Conservation (phyloP, 2,888 invertebrate genomes). For the Allolobophora icterica region DNA sequence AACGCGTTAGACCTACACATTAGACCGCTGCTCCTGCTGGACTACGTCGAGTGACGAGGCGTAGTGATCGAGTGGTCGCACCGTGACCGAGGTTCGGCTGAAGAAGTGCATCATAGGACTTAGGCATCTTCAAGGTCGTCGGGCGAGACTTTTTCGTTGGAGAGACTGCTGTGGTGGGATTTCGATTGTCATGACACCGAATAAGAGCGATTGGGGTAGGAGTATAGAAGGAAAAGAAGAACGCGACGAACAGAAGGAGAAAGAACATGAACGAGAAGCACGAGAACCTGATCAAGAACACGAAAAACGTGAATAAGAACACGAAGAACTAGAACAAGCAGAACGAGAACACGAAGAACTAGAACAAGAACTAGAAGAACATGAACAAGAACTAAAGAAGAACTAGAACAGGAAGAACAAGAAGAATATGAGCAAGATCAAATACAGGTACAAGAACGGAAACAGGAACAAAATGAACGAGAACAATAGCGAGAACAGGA, state of each 20-base stretch:
- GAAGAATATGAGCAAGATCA: neutral
- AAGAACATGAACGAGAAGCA: neutral
- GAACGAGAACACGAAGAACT: neutral
- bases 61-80: neutral
- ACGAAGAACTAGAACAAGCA: neutral
- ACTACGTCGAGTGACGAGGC: neutral
- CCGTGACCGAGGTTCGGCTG: neutral
- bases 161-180: neutral
- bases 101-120: neutral
- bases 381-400: no score
- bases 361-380: neutral
- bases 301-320: neutral
- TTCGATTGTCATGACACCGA: neutral
- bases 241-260: neutral
- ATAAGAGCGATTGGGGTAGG: neutral
- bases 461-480: neutral
- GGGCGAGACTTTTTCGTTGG: no score
- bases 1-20: neutral
- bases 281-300: neutral
- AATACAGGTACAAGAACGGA: neutral
- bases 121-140: neutral
- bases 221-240: neutral
- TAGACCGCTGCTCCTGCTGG: neutral
- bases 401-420: neutral
- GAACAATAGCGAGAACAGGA: no score